Evolutionary conservation across 2,797 vertebrate species (phyloP), one percentile per base, ranked within the genome.

Genomic region (Crocodylus rhombifer): DNA sequence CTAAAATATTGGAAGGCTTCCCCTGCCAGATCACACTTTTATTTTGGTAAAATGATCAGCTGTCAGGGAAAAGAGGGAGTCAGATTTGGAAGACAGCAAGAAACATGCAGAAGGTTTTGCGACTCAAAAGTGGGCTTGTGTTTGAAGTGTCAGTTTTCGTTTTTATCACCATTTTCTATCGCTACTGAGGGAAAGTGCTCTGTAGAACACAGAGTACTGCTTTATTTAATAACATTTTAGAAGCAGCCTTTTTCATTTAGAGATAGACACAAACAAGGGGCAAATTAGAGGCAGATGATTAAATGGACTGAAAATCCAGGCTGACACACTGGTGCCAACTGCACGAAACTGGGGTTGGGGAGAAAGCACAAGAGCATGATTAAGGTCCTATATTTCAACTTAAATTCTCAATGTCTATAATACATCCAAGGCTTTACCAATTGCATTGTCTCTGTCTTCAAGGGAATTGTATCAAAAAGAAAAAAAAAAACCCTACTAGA

Each of bases 131-230:
- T 87, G 77, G 84, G 84, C 80, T 12, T 1, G 69, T 1, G 18
- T 96, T 96, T 96, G 95, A 96, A 96, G 92, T 96, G 93, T 96
- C 97, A 94, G 93, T 95, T 95, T 95, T 90, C 5, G 87, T 95
- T 96, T 95, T 97, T 96, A 93, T 97, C 94, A 91, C 92, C 86
- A 80, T 95, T 96, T 96, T 51, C 42, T 96, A 95, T 95, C 93
- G 92, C 80, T 80, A 71, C 88, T 93, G 87, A 95, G 92, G 93
- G 94, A 86, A 96, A 93, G 89, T 82, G 87, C 89, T 97, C 87
- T 5, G 67, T 93, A 84, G 91, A 71, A 82, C 67, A 67, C 85
- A 80, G 93, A 91, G 90, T 3, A 0, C 91, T 94, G 95, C 91
- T 95, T 92, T 73, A 74, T 85, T 92, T 91, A 93, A 96, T 95